A percentile compares a stretch with the other conserved stretches of the same genome.
These are phyloP conservation scores for Drosophila sp. DNA, from an alignment of 1,140 invertebrate species.

Conservation along the genomic window DNA sequence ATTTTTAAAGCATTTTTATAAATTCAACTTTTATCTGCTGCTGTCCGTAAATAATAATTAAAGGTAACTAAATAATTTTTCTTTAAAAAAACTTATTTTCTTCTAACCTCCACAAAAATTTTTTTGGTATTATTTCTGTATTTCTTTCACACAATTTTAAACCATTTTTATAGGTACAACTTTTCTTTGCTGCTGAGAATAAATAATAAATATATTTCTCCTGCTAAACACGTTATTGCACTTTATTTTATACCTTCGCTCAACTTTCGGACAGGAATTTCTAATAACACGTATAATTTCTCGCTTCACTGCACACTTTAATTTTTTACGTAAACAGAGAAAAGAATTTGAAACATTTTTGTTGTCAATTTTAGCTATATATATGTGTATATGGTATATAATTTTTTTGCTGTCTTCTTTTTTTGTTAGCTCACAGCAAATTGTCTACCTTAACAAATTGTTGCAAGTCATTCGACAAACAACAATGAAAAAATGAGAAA, in stretches of 20 bases:
- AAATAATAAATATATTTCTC: constrained; percentile 2
- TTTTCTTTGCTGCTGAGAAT: neutral
- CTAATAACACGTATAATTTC: constrained; percentile 28
- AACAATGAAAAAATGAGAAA: constrained; percentile 10
- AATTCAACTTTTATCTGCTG: neutral
- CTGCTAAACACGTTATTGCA: neutral
- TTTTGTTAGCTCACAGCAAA: constrained; percentile 25
- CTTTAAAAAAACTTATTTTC: no score
- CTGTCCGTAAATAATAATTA: constrained; percentile 6
- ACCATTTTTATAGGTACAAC: neutral
- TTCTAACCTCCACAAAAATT: no score
- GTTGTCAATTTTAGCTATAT: constrained; percentile 25
- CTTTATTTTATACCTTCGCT: neutral
- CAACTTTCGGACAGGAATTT: constrained; percentile 11
- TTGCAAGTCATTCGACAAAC: constrained; percentile 43
- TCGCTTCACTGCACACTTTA: constrained; percentile 28
- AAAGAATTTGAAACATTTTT: constrained; percentile 23
- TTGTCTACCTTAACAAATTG: constrained; percentile 32
- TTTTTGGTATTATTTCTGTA: no score
- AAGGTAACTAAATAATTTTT: no score
- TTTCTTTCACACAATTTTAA: neutral
- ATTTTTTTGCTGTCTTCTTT: neutral
- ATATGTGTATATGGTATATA: no score
- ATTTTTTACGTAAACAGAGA: constrained; percentile 9
- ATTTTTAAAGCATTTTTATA: no score